Conservation (phyloP, 2,888 invertebrate species). For the Prenolepis imparis region DNA sequence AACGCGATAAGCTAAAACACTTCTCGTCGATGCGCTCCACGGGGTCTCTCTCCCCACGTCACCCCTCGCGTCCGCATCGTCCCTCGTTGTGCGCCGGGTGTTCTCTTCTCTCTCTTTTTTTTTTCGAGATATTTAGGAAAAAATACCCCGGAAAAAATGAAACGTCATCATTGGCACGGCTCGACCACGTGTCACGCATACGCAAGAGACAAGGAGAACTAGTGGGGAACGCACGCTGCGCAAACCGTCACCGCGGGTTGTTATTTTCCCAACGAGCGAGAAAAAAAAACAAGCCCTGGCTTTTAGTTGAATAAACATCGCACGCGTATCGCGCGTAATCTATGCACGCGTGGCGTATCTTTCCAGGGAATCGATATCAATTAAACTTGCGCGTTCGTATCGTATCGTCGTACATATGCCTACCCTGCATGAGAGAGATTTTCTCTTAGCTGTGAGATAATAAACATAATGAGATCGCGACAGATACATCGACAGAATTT, state of each 20-base stretch:
- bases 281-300: conserved; percentile 64
- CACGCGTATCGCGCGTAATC: conserved; percentile 70
- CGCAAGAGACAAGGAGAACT: conserved; percentile 32
- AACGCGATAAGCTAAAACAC: conserved; percentile 85
- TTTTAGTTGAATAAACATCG: conserved; percentile 82
- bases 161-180: conserved; percentile 58
- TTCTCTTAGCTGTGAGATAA: not conserved
- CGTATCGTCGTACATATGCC: not conserved
- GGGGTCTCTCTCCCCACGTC: conserved; percentile 60
- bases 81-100: not conserved
- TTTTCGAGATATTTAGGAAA: conserved; percentile 59
- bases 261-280: conserved; percentile 19
- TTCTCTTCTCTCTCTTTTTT: conserved; percentile 39
- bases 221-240: conserved; percentile 35
- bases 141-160: conserved; percentile 60
- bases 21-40: conserved; percentile 69
- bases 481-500: not conserved
- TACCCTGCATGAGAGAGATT: not conserved
- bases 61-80: conserved; percentile 34
- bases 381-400: conserved; percentile 19
- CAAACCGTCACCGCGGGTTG: conserved; percentile 33
- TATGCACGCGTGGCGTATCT: conserved; percentile 59
- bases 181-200: conserved; percentile 50
- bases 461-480: not conserved
- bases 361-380: conserved; percentile 53